phyloP scores from a whole-genome alignment of 2,888 invertebrate genomes.

The Drosophila kanekoi region DNA sequence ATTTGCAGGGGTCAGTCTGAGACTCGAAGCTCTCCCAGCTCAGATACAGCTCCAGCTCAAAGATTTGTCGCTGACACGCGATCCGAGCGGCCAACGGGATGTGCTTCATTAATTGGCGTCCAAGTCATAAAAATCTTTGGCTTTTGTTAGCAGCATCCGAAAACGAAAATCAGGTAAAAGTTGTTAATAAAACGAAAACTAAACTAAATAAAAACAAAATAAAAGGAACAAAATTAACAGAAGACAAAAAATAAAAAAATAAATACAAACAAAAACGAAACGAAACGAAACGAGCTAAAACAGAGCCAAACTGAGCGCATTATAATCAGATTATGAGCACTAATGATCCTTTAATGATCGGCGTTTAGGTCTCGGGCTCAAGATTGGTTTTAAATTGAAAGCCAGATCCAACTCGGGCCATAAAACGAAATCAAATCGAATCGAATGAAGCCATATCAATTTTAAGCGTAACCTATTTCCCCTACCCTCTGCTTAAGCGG shows the following conservation, averaged over 20 bases:
- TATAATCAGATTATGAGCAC: constrained; percentile 85
- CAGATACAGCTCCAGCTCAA: constrained; percentile 21
- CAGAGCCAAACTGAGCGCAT: constrained; percentile 79
- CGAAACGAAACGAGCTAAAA: constrained; percentile 43
- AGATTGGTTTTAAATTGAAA: constrained; percentile 76
- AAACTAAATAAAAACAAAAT: constrained; percentile 56
- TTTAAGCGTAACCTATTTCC: constrained; percentile 39
- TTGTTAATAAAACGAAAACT: constrained; percentile 76
- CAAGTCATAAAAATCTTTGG: constrained; percentile 43
- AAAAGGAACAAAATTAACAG: constrained; percentile 29
- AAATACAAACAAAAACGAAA: constrained; percentile 7
- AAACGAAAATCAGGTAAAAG: constrained; percentile 69
- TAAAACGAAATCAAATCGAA: constrained; percentile 53
- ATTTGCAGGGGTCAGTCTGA: constrained; percentile 44
- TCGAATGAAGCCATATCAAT: constrained; percentile 52
- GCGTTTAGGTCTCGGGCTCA: constrained; percentile 77
- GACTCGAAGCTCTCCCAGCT: constrained; percentile 1
- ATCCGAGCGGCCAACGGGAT: constrained; percentile 68
- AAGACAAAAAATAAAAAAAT: neutral
- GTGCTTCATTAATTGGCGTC: constrained; percentile 79
- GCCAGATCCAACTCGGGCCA: constrained; percentile 33
- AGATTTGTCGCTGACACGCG: constrained; percentile 78
- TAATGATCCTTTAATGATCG: constrained; percentile 85
- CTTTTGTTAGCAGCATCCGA: constrained; percentile 48
- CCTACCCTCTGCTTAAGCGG: constrained; percentile 7